A percentile compares a stretch with the other conserved stretches of the same genome.
phyloP scores from a whole-genome alignment of 1,140 invertebrate species.

The Scaptomyza pallida region DNA sequence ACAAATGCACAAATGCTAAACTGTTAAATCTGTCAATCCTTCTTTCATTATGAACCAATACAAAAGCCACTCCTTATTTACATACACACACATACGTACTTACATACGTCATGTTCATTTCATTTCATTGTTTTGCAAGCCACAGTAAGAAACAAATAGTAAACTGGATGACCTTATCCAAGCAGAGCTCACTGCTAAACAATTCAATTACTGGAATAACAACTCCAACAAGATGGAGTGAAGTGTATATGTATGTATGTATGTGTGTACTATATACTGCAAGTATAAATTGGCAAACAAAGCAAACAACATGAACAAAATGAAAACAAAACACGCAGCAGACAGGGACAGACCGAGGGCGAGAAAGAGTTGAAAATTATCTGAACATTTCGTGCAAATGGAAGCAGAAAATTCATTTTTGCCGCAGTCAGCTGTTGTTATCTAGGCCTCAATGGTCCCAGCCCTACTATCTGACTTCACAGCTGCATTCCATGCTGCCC shows the following conservation, averaged over 20 bases:
- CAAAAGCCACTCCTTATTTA: constrained; percentile 9
- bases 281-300: constrained; percentile 44
- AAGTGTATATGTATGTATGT: not conserved
- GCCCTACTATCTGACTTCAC: not conserved
- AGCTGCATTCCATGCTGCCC: constrained; percentile 41
- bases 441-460: constrained; percentile 36
- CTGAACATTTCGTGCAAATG: constrained; percentile 70
- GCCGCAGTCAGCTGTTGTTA: constrained; percentile 72
- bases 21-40: not conserved
- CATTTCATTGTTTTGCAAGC: constrained; percentile 21
- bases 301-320: constrained; percentile 44
- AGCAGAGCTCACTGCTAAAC: constrained; percentile 40
- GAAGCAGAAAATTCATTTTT: constrained; percentile 73
- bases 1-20: constrained; percentile 1
- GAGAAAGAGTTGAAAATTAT: constrained; percentile 58
- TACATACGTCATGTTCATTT: constrained; percentile 1
- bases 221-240: constrained; percentile 32
- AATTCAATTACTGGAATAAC: constrained; percentile 68
- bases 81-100: not conserved
- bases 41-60: constrained; percentile 5
- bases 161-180: constrained; percentile 25
- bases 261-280: not conserved
- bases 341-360: constrained; percentile 30
- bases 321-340: constrained; percentile 71
- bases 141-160: constrained; percentile 30